These are phyloP conservation scores for Phylloscopus collybita DNA, from an alignment of 2,797 vertebrate genomes.

Conservation along the genomic window DNA sequence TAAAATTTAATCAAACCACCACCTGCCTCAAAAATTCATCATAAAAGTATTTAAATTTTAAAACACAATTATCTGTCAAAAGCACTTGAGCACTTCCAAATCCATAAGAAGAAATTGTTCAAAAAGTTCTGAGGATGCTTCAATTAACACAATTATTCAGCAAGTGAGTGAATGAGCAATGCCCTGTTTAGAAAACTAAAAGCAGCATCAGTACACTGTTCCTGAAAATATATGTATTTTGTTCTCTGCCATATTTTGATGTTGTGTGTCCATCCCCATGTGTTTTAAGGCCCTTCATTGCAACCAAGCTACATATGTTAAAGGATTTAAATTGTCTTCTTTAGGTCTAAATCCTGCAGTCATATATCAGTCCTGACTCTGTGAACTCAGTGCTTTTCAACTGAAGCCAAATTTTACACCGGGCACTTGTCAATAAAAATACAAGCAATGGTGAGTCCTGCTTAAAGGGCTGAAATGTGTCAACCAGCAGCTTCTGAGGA, in stretches of 20 bases:
- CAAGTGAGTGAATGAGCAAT: neutral
- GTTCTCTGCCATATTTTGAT: neutral
- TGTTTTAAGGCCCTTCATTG: neutral
- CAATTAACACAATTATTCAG: neutral
- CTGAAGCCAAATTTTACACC: neutral
- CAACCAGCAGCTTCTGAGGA: neutral
- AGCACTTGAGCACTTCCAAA: neutral
- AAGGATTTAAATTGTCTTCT: neutral
- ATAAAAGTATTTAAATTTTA: slow-evolving; percentile 53
- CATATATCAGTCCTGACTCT: neutral
- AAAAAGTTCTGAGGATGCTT: neutral
- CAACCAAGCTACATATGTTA: neutral
- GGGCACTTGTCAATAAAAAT: neutral
- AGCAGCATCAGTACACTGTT: rapidly evolving
- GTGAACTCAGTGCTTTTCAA: neutral
- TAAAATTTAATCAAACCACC: slow-evolving; percentile 48
- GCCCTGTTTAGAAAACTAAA: neutral
- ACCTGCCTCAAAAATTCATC: slow-evolving; percentile 50
- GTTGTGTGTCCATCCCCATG: neutral
- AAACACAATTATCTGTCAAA: slow-evolving; percentile 34
- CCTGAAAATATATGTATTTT: neutral
- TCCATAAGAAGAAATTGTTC: neutral
- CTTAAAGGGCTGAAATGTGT: neutral
- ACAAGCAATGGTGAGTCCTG: neutral
- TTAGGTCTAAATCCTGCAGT: neutral